Base-by-base conservation (phyloP, 2,797 vertebrate species). In the Lutjanus argentimaculatus region DNA sequence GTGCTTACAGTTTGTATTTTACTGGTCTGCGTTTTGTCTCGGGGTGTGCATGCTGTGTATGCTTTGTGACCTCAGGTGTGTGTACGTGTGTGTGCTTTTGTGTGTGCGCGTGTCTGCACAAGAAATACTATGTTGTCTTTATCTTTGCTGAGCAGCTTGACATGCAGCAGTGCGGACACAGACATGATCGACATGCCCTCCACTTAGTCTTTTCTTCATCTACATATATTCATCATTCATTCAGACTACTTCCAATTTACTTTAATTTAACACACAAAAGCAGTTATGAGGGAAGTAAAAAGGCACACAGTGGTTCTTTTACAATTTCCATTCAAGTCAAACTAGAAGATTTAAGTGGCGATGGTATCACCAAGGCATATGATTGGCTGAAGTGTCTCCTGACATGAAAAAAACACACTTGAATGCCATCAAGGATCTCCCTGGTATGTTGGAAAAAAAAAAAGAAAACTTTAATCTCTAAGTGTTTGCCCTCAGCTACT, bases 121-220 rank as follows among this genome's bases (percentile, higher is more conserved):
- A 49, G 3, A 69, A 66, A 61, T 11, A 30, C 16, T 10, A 58
- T 75, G 61, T 40, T 72, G 59, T 80, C 43, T 72, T 64, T 67
- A 74, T 79, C 53, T 80, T 75, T 75, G n/a, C 72, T 12, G 16
- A 75, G 53, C 84, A 88, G 74, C 66, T 73, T 82, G 67, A 75
- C 63, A 63, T 67, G 70, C 19, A 66, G 22, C 19, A 21, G 17
- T 56, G 49, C 61, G 64, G 61, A 76, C 65, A 66, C 12, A 66
- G 52, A 75, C 69, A 43, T 61, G 73, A 83, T 75, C 43, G 74
- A 17, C 57, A 42, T 66, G 66, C 43, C 17, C 74, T 63, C 22
- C 56, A 51, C 59, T 74, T 51, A 66, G 64, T 71, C 69, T 40
- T 25, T 46, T 70, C 22, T 68, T 65, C 12, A 83, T 74, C 49